These are phyloP conservation scores for Cacatua alba DNA, from an alignment of 2,113 vertebrate genomes.

Conservation along the genomic window DNA sequence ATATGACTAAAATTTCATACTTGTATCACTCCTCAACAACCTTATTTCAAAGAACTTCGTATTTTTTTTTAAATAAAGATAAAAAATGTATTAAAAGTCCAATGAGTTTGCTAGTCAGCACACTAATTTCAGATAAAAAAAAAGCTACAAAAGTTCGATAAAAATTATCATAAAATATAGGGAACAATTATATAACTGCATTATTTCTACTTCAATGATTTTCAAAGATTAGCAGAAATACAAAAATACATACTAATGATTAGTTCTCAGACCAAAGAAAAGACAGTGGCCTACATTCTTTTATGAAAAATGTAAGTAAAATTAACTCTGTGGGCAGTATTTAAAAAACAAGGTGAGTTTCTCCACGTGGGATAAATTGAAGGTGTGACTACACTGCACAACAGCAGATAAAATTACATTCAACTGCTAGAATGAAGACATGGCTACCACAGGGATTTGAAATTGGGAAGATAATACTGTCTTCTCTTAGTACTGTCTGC, in stretches of 20 bases:
- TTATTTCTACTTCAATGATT: not conserved
- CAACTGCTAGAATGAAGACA: not conserved
- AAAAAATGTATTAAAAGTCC: not conserved
- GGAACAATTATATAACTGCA: not conserved
- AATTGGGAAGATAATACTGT: not conserved
- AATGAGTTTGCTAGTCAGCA: not conserved
- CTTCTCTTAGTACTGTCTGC: not conserved
- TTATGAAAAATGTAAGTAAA: not conserved
- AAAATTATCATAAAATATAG: not conserved
- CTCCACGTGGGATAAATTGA: not conserved
- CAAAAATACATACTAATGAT: not conserved
- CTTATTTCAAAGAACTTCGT: not conserved
- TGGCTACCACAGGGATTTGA: not conserved
- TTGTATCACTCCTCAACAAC: not conserved
- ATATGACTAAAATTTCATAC: not conserved
- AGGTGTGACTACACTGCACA: not conserved
- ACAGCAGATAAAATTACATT: not conserved
- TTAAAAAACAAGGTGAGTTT: not conserved
- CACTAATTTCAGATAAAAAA: not conserved
- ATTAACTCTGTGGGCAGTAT: not conserved
- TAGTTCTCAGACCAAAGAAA: not conserved
- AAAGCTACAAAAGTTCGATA: not conserved
- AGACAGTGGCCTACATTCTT: not conserved
- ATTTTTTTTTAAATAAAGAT: not conserved
- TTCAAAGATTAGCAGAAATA: not conserved